A percentile compares a stretch with the other conserved stretches of the same genome.
Conservation (phyloP, 1,140 invertebrate genomes). For the Camponotus vicinus region DNA sequence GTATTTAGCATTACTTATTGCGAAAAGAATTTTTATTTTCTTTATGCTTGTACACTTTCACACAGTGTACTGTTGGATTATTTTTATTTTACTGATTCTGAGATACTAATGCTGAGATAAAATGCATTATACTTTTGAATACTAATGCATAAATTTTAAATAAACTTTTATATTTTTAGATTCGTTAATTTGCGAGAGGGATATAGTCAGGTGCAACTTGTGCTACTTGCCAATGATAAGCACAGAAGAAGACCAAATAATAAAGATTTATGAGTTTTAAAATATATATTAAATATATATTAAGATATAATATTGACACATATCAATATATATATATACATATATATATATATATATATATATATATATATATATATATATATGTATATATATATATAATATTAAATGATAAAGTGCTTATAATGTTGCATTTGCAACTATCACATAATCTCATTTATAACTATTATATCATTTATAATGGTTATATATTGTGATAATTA, state of each 20-base stretch:
- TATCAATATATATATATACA: no score
- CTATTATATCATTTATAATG: neutral
- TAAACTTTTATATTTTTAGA: slow-evolving; percentile 71
- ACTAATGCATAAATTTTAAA: neutral
- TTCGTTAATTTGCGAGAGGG: slow-evolving; percentile 82
- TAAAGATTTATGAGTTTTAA: neutral
- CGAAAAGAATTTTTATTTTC: neutral
- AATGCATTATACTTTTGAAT: neutral
- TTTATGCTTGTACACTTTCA: neutral
- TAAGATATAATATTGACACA: neutral
- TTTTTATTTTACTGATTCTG: slow-evolving; percentile 13
- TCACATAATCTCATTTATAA: neutral
- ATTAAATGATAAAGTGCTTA: no score
- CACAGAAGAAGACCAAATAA: slow-evolving; percentile 25
- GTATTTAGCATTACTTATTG: neutral
- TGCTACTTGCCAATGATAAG: slow-evolving; percentile 76
- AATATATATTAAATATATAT: neutral
- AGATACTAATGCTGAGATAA: neutral
- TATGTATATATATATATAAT: no score
- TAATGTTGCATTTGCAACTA: neutral
- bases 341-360: no score
- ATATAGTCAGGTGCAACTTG: slow-evolving; percentile 81
- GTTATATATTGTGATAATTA: slow-evolving; percentile 16
- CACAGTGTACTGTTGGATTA: neutral
- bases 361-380: no score